Conservation (phyloP, 2,888 invertebrate genomes). For the Rhagophthalmus giganteus region DNA sequence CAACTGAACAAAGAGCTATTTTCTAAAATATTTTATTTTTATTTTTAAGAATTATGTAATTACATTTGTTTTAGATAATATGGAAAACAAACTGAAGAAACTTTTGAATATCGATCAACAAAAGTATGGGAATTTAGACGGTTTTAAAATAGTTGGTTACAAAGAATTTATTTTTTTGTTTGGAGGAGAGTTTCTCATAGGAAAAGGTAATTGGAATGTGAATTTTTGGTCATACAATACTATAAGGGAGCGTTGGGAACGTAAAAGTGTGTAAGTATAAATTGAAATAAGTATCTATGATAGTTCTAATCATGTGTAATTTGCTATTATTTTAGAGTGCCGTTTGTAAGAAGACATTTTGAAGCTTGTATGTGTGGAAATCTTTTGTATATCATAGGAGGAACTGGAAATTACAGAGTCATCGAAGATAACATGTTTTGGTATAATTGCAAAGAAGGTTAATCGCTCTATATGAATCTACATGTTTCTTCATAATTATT, state of each 20-base stretch:
- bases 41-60: no score
- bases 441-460: constrained; percentile 46
- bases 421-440: constrained; percentile 48
- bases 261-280: constrained; percentile 40
- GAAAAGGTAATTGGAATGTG: constrained; percentile 48
- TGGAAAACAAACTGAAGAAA: constrained; percentile 20
- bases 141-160: constrained; percentile 45
- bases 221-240: constrained; percentile 49
- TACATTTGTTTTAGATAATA: constrained; percentile 27
- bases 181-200: constrained; percentile 49
- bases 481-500: background rate
- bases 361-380: constrained; percentile 46
- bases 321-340: constrained; percentile 38
- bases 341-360: constrained; percentile 50
- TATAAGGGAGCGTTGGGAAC: constrained; percentile 45
- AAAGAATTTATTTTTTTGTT: constrained; percentile 48
- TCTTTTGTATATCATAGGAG: constrained; percentile 49
- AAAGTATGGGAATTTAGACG: constrained; percentile 39
- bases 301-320: no score
- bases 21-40: no score
- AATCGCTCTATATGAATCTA: background rate
- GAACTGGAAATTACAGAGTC: constrained; percentile 47
- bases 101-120: constrained; percentile 31
- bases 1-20: no score
- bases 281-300: no score